Base-by-base conservation (phyloP, 2,888 invertebrate species). In the Glaucopsyche alexis region DNA sequence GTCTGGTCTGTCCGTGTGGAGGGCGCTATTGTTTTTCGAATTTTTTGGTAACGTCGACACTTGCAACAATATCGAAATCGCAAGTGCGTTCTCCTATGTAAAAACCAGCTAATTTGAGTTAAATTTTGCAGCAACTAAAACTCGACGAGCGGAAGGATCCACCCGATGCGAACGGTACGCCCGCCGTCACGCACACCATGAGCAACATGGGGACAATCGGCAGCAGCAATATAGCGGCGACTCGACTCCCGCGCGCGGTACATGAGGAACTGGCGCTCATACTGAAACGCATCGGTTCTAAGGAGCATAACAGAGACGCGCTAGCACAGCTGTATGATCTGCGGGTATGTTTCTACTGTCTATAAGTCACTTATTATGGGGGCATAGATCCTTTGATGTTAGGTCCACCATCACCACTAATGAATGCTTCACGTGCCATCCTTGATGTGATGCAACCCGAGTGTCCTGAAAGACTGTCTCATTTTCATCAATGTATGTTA, bases 191-290 rank as follows among this genome's bases (percentile, higher is more conserved):
- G 14, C 66, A 69, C 69, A 49, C 19, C 29, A 47, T 69, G 13
- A 69, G 69, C 69, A 71, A 60, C 45, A 60, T 71, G 95, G 96
- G 81, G 95, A 95, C 76, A 95, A 96, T 94, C 82, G 14, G 81
- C 79, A 14, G 83, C 78, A 74, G 76, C 77, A 73, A 66, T 89
- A 94, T 85, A 90, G 77, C 83, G 1, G 80, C 86, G 9, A 86
- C 86, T 16, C 83, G 95, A 0, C 90, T 97, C 75, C 96, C 97
- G 5, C 95, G 97, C 81, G 95, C 95, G 19, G 95, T 96, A n/a
- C 97, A 98, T 82, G 97, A 97, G 77, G 96, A 96, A 79, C 90
- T 99, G 75, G 96, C 97, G 0, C 96, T 96, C 81, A 98, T 98
- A 81, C 96, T 98, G 80, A 97, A 96, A 87, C 95, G 98, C 81